phyloP scores from a whole-genome alignment of 2,113 vertebrate genomes.

The Chiloscyllium plagiosum region DNA sequence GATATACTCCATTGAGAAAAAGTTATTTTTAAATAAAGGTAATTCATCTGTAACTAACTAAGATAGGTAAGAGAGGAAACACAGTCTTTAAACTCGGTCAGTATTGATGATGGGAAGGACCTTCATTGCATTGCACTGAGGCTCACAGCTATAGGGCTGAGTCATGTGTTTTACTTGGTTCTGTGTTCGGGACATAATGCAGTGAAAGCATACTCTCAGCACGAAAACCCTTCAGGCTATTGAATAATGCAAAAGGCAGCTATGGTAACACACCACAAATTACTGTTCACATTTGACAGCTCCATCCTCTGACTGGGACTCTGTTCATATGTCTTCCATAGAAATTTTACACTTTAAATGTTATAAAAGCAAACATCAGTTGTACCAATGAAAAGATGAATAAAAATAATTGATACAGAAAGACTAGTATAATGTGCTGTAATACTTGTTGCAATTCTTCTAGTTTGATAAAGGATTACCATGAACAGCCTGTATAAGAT shows the following conservation, averaged over 20 bases:
- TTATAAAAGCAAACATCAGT: too few relatives aligned
- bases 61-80: neutral
- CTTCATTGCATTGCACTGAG: neutral
- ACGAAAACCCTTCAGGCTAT: neutral
- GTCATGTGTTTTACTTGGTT: neutral
- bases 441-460: too few relatives aligned
- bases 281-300: neutral
- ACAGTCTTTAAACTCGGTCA: neutral
- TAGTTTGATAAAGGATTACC: too few relatives aligned
- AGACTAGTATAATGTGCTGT: too few relatives aligned
- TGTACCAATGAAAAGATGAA: too few relatives aligned
- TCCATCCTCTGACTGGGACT: neutral
- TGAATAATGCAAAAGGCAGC: neutral
- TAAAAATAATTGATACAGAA: too few relatives aligned
- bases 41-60: too few relatives aligned
- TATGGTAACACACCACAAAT: neutral
- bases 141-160: neutral
- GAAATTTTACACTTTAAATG: neutral
- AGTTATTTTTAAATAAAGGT: too few relatives aligned
- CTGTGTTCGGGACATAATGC: neutral
- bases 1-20: too few relatives aligned
- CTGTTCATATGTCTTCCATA: neutral
- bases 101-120: neutral
- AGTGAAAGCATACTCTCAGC: neutral
- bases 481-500: too few relatives aligned